Conservation (phyloP, 2,797 vertebrate species). For the Aphelocoma californica region DNA sequence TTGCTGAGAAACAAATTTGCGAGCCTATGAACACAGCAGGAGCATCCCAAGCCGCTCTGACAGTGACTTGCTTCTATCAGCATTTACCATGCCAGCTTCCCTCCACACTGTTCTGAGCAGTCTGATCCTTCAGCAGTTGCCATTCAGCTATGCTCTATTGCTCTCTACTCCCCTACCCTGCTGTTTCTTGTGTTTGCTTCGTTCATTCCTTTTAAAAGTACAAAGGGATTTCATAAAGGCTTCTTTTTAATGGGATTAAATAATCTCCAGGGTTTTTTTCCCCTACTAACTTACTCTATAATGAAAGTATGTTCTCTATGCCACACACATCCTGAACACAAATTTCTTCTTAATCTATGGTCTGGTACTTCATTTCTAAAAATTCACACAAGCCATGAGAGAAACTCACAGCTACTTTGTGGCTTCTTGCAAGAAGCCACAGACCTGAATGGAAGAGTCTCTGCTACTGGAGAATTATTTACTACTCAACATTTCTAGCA, state of each 20-base stretch:
- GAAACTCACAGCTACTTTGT: slow-evolving; percentile 45
- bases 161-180: neutral
- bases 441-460: slow-evolving; percentile 23
- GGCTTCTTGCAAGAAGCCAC: slow-evolving; percentile 49
- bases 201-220: neutral
- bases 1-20: neutral
- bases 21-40: neutral
- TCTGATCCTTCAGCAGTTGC: neutral
- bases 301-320: slow-evolving; percentile 7
- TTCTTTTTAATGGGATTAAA: neutral
- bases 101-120: neutral
- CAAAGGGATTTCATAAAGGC: neutral
- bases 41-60: neutral
- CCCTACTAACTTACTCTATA: neutral
- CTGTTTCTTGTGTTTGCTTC: neutral
- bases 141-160: neutral
- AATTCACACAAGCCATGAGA: slow-evolving; percentile 17
- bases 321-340: slow-evolving; percentile 46
- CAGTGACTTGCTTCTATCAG: fast-evolving
- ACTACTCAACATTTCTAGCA: neutral
- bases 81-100: neutral
- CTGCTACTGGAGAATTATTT: slow-evolving; percentile 35
- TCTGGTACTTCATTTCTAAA: slow-evolving; percentile 43
- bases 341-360: slow-evolving; percentile 18
- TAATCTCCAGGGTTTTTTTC: neutral